Percentiles rank a stretch among this genome's conserved stretches.
Conservation (phyloP, 2,888 invertebrate genomes). For the Cactoblastis cactorum region DNA sequence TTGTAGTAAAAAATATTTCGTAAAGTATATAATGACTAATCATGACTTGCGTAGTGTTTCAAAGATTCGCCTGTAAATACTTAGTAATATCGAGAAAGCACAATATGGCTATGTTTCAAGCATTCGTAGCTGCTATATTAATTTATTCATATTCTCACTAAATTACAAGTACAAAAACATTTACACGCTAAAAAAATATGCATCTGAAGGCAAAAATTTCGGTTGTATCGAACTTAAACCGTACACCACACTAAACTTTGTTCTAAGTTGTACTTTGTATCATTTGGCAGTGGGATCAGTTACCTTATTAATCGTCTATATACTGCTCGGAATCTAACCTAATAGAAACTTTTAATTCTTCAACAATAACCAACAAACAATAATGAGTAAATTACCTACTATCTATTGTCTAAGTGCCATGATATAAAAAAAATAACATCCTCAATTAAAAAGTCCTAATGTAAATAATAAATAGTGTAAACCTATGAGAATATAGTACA, state of each 20-base stretch:
- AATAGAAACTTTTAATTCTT: constrained; percentile 42
- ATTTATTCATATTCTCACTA: constrained; percentile 11
- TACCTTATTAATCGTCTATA: constrained; percentile 32
- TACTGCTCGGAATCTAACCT: constrained; percentile 37
- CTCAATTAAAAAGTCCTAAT: constrained; percentile 42
- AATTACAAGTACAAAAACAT: constrained; percentile 6
- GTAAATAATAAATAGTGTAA: constrained; percentile 63
- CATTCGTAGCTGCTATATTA: constrained; percentile 30
- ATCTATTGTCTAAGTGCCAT: constrained; percentile 32
- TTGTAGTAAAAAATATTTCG: background rate
- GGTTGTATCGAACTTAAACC: constrained; percentile 32
- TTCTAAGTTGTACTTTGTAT: constrained; percentile 61
- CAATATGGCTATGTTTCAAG: constrained; percentile 7
- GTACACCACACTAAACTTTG: constrained; percentile 42
- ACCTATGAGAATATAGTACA: constrained; percentile 42
- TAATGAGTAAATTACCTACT: constrained; percentile 31
- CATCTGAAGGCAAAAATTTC: constrained; percentile 38
- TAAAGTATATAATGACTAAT: background rate
- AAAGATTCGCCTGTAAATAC: background rate
- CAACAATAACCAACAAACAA: constrained; percentile 36
- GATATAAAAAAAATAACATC: constrained; percentile 43
- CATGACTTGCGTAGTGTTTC: background rate
- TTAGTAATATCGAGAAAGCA: background rate
- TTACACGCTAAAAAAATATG: constrained; percentile 12
- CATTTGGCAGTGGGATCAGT: constrained; percentile 65